Evolutionary conservation across 2,888 invertebrate species (phyloP).

Genomic region (Acleris sparsana): DNA sequence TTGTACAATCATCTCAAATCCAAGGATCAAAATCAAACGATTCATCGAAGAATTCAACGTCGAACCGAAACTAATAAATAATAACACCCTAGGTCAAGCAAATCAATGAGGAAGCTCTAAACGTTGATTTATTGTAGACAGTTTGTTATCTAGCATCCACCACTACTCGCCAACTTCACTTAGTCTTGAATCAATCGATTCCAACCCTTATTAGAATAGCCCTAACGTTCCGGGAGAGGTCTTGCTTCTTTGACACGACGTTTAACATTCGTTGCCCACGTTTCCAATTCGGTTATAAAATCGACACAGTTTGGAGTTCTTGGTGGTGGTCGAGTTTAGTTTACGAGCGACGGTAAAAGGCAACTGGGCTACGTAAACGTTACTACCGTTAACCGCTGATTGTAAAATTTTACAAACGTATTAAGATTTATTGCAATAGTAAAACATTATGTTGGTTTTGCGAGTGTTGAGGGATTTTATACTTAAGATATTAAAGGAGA

Average conservation of each 20-base stretch:
- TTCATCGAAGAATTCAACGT: no score
- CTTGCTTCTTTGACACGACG: conserved; percentile 4
- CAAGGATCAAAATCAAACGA: no score
- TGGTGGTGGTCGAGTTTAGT: conserved; percentile 40
- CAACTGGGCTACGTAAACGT: conserved; percentile 28
- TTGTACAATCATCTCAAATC: no score
- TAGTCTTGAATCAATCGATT: background rate
- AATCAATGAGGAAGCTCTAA: conserved; percentile 65
- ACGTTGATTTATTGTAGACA: conserved; percentile 58
- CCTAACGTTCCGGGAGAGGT: background rate
- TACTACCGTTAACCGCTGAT: conserved; percentile 24
- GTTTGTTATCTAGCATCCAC: conserved; percentile 52
- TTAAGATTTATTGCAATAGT: conserved; percentile 5
- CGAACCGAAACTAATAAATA: no score
- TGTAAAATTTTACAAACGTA: conserved; percentile 23
- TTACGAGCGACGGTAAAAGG: conserved; percentile 55
- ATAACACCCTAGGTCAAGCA: conserved; percentile 46
- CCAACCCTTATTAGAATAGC: background rate
- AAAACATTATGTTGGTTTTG: conserved; percentile 6
- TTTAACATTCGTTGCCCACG: no score
- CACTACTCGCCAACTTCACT: conserved; percentile 22
- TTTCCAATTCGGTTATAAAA: no score
- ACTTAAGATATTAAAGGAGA: no score
- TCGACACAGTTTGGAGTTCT: no score
- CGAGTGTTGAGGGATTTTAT: background rate